These are phyloP conservation scores for Proterorhinus semilunaris DNA, from an alignment of 2,113 vertebrate genomes.

Conservation along the genomic window DNA sequence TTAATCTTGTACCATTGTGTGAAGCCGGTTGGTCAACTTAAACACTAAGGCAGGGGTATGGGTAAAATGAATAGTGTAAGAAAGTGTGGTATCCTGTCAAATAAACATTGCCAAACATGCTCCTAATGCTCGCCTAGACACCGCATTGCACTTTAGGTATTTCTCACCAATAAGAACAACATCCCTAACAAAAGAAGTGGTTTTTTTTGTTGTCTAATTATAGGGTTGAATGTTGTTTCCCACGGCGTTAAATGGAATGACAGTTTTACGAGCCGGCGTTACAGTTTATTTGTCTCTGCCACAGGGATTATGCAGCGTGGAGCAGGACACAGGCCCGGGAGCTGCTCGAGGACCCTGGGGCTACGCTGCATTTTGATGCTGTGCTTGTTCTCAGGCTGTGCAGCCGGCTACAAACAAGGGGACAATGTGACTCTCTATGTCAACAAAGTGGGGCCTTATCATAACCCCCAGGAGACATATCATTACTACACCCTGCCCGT, in stretches of 20 bases:
- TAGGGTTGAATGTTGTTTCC: too few relatives aligned
- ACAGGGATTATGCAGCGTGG: conserved; percentile 51
- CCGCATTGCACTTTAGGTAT: too few relatives aligned
- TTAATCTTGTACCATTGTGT: too few relatives aligned
- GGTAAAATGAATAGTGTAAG: too few relatives aligned
- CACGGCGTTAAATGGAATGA: background rate
- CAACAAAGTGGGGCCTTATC: conserved; percentile 94
- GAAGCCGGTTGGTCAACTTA: too few relatives aligned
- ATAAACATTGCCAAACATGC: too few relatives aligned
- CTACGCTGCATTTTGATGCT: conserved; percentile 69
- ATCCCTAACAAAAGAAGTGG: too few relatives aligned
- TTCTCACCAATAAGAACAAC: too few relatives aligned
- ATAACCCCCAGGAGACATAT: conserved; percentile 94
- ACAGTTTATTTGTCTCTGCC: conserved; percentile 29
- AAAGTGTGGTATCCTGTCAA: too few relatives aligned
- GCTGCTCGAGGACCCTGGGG: conserved; percentile 45
- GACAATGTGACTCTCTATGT: conserved; percentile 86
- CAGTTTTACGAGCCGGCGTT: background rate
- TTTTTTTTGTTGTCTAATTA: too few relatives aligned
- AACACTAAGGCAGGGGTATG: too few relatives aligned
- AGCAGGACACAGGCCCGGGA: conserved; percentile 38
- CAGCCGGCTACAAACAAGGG: conserved; percentile 78
- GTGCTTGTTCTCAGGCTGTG: conserved; percentile 64
- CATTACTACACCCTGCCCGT: conserved; percentile 91
- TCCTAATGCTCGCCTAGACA: too few relatives aligned